Percentiles rank a stretch among this genome's conserved stretches.
Evolutionary conservation across 2,888 invertebrate genomes (phyloP).

Genomic region (Heliconius aoede): DNA sequence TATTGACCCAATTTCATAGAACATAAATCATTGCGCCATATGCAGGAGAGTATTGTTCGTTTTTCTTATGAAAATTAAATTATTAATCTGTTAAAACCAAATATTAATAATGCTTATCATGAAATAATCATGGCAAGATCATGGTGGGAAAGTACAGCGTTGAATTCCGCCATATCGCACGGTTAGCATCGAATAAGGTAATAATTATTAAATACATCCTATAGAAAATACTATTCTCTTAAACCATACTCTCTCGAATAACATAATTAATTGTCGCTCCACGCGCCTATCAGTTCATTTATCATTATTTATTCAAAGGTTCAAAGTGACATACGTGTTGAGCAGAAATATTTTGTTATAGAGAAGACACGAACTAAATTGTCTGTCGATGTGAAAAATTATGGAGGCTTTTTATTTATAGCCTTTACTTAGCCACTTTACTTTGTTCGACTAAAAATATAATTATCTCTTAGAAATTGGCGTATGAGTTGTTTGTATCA

Average conservation of each 20-base stretch:
- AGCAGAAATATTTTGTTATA: neutral
- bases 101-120: neutral
- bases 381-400: neutral
- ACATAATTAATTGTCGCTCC: slow-evolving; percentile 7
- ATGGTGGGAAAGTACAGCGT: no score
- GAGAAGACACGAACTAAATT: neutral
- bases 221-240: neutral
- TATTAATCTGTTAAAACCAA: neutral
- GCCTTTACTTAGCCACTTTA: neutral
- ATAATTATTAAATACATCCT: neutral
- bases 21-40: slow-evolving; percentile 28
- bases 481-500: neutral
- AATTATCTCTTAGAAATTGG: neutral
- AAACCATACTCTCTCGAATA: neutral
- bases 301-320: slow-evolving; percentile 7
- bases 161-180: no score
- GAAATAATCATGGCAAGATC: neutral
- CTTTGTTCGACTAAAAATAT: neutral
- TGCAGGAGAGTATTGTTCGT: slow-evolving; percentile 16
- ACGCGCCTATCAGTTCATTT: slow-evolving; percentile 2
- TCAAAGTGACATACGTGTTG: neutral
- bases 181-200: no score
- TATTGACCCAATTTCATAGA: slow-evolving; percentile 21
- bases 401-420: neutral
- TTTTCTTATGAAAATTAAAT: slow-evolving; percentile 10